Conservation (phyloP, 2,797 vertebrate species). For the Staurois parvus region DNA sequence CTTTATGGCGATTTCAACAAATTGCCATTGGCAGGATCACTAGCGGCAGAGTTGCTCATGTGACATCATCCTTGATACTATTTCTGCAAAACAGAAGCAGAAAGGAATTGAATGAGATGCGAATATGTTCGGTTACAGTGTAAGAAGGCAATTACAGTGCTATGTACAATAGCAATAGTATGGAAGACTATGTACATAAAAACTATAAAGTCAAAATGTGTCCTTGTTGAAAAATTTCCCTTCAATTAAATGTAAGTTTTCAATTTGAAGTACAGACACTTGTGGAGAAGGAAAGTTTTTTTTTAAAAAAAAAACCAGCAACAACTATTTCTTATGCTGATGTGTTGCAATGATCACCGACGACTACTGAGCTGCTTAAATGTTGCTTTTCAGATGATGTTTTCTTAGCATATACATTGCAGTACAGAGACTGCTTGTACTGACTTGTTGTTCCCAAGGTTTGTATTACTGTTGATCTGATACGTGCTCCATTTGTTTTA, state of each 20-base stretch:
- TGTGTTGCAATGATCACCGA: neutral
- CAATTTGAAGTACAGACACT: no score
- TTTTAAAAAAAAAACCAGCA: neutral
- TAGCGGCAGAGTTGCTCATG: no score
- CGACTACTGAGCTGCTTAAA: neutral
- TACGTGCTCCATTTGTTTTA: neutral
- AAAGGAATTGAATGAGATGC: no score
- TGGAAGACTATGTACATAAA: neutral
- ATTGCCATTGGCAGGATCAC: no score
- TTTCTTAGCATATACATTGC: neutral
- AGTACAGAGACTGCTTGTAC: neutral
- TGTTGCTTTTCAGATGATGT: neutral
- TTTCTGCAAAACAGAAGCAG: no score
- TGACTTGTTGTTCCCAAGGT: no score
- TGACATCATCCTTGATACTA: no score
- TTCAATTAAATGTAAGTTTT: no score
- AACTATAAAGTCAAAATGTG: neutral
- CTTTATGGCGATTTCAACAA: no score
- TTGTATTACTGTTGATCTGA: no score
- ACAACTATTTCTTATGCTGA: neutral
- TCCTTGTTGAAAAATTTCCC: neutral
- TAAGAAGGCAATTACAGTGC: no score
- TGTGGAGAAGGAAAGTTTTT: neutral
- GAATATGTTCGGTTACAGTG: no score
- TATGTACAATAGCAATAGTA: neutral